Base-by-base conservation (phyloP, 35 echinoderm and acorn worm genomes). In the Chiridota heheva region DNA sequence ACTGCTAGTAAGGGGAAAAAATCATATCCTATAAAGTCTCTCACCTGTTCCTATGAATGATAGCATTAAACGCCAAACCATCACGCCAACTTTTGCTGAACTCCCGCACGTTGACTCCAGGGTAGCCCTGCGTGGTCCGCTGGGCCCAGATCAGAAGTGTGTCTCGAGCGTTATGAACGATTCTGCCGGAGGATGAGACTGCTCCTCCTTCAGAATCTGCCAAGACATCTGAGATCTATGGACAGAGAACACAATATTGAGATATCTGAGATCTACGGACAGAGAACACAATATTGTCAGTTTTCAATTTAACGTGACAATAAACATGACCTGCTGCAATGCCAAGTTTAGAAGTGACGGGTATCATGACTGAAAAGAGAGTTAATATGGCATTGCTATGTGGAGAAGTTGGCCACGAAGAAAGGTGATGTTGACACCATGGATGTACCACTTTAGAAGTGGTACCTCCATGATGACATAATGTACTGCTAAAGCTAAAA, bases 51-150 rank as follows among this genome's bases (percentile, higher is more conserved):
- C 84, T 80, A 70, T 98, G 85, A 68, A 98, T 91, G 67, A 98
- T 85, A 39, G 95, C 95, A 78, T 98, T 98, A 86, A 98, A 98
- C 40, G 95, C 95, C 48, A 98, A 69, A 17, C 95, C 95, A 82
- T 98, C 95, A 27, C 89, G 60, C 95, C 95, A 98, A 62, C 95
- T 98, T 12, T 71, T 64, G 25, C 89, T 85, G 76, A 98, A 98
- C 51, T 98, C 85, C 29, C 51, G 74, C 41, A 98, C 47, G 32
- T 80, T 86, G 33, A 98, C 95, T 4, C 89, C 89, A 1, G 95
- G 95, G 31, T 91, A 91, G 42, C 86, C 84, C n/a, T 87, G 67
- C 40, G 77, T 81, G 26, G 73, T 91, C 38, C 87, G 47, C 47
- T 91, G 85, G 29, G 88, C 84, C 95, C 95, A 98, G 15, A 79